These are phyloP conservation scores for Vireo altiloquus DNA, from an alignment of 2,113 vertebrate genomes.

Conservation along the genomic window DNA sequence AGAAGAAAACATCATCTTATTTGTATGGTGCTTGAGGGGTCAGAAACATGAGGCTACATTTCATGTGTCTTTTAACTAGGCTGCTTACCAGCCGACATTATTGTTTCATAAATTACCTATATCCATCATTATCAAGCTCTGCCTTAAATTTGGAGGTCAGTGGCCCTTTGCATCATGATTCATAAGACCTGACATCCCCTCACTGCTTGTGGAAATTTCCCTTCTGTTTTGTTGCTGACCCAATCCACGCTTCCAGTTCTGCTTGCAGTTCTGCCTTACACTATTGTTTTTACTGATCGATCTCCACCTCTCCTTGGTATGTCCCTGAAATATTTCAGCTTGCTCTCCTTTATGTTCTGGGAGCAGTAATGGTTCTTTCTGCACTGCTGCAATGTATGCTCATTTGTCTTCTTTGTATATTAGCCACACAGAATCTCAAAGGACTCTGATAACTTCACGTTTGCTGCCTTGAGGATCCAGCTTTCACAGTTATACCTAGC, in stretches of 20 bases:
- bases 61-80: constrained; percentile 30
- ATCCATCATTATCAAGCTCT: constrained; percentile 23
- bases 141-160: constrained; percentile 45
- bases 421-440: constrained; percentile 33
- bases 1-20: neutral
- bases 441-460: constrained; percentile 34
- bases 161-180: constrained; percentile 27
- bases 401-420: constrained; percentile 51
- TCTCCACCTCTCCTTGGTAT: constrained; percentile 53
- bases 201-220: neutral
- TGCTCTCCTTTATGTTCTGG: constrained; percentile 16
- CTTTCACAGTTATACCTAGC: neutral
- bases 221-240: neutral
- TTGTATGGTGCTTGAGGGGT: neutral
- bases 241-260: neutral
- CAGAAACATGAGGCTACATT: constrained; percentile 30
- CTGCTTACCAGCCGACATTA: neutral
- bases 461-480: constrained; percentile 35
- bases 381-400: neutral
- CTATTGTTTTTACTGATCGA: constrained; percentile 44
- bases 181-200: neutral
- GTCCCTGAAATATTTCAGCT: constrained; percentile 59
- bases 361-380: constrained; percentile 48
- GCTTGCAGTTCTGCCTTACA: neutral
- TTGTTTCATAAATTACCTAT: constrained; percentile 32